phyloP scores from a whole-genome alignment of 2,113 vertebrate species.

The Hucho hucho region DNA sequence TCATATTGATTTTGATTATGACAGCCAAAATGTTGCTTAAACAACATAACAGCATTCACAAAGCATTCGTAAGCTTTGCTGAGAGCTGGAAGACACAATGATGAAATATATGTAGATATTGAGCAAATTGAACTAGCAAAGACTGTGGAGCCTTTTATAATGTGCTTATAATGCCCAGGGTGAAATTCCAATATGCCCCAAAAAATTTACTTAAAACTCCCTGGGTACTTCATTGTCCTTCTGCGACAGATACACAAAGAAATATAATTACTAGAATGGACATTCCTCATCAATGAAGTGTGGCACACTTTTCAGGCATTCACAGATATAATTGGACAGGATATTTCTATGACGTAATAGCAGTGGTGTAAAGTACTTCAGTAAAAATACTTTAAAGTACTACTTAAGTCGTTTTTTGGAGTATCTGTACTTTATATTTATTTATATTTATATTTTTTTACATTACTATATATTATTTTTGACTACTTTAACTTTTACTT shows the following conservation, averaged over 20 bases:
- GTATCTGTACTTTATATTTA: no score
- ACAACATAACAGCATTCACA: conserved; percentile 27
- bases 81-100: conserved; percentile 15
- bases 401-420: no score
- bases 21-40: neutral
- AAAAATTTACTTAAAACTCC: neutral
- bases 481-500: no score
- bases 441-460: no score
- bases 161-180: conserved; percentile 46
- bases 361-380: conserved; percentile 14
- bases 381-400: neutral
- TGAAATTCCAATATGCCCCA: conserved; percentile 30
- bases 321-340: neutral
- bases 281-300: no score
- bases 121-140: conserved; percentile 49
- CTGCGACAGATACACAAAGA: conserved; percentile 1
- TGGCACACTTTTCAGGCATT: neutral
- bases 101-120: conserved; percentile 26
- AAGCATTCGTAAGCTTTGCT: conserved; percentile 16
- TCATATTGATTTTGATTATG: conserved; percentile 29
- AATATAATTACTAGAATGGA: neutral
- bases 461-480: no score
- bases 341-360: conserved; percentile 30
- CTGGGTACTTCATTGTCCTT: conserved; percentile 8
- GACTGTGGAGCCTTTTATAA: conserved; percentile 25